Conservation (phyloP, 2,888 invertebrate species). For the Drepana falcataria region DNA sequence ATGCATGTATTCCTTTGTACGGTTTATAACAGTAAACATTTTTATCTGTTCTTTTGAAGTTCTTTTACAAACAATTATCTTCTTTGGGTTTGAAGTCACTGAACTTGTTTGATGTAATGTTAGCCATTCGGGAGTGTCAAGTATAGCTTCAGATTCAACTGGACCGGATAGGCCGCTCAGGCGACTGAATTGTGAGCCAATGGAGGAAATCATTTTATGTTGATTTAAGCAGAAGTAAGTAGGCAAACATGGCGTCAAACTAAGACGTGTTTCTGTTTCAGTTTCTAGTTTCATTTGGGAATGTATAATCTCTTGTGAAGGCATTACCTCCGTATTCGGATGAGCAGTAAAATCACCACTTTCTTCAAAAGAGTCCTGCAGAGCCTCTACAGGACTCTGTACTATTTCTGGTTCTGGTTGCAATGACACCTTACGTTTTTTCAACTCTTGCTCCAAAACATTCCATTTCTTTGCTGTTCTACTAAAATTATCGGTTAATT, state of each 20-base stretch:
- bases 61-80: constrained; percentile 32
- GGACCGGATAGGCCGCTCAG: constrained; percentile 19
- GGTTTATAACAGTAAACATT: constrained; percentile 47
- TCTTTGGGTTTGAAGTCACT: constrained; percentile 36
- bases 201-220: constrained; percentile 44
- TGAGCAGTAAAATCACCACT: constrained; percentile 27
- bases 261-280: constrained; percentile 13
- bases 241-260: constrained; percentile 27
- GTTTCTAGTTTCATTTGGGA: constrained; percentile 14
- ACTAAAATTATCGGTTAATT: constrained; percentile 40
- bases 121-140: constrained; percentile 24
- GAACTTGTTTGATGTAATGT: constrained; percentile 23
- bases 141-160: constrained; percentile 5
- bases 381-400: neutral
- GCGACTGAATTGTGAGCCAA: constrained; percentile 25
- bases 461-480: constrained; percentile 53
- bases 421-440: constrained; percentile 11
- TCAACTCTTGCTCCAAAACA: constrained; percentile 17
- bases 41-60: constrained; percentile 34
- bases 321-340: constrained; percentile 46
- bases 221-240: constrained; percentile 36
- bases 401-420: constrained; percentile 5
- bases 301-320: constrained; percentile 11
- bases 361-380: constrained; percentile 20
- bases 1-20: constrained; percentile 33